These are phyloP conservation scores for Rhinoraja longicauda DNA, from an alignment of 2,797 vertebrate species.

Conservation along the genomic window DNA sequence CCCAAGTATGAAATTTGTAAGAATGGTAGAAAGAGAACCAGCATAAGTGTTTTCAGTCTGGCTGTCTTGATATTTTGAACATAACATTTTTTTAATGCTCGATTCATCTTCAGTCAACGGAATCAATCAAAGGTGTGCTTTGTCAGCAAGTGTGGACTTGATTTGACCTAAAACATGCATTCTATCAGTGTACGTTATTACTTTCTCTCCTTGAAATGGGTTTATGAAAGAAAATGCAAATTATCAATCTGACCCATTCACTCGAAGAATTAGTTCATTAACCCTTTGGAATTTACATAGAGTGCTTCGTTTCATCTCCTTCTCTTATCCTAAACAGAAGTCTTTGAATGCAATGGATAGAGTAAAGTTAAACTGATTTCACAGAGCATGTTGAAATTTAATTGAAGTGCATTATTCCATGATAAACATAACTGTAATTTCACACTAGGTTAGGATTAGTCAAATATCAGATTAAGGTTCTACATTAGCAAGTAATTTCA, in stretches of 20 bases:
- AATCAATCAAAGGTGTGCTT: not conserved
- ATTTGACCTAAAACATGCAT: not conserved
- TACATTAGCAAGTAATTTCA: slow-evolving; percentile 68
- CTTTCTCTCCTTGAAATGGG: not conserved
- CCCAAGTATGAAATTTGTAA: not conserved
- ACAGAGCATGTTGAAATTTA: slow-evolving; percentile 67
- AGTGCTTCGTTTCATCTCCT: not conserved
- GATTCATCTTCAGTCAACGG: not conserved
- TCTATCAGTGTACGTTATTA: not conserved
- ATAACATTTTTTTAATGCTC: not conserved
- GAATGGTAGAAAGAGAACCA: not conserved
- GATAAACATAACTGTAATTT: slow-evolving; percentile 71
- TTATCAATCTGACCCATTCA: not conserved
- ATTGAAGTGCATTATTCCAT: slow-evolving; percentile 67
- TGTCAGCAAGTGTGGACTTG: not conserved
- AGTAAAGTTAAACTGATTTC: slow-evolving; percentile 66
- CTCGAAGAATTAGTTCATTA: not conserved
- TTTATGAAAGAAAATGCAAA: not conserved
- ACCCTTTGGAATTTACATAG: not conserved
- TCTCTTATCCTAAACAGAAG: slow-evolving; percentile 60
- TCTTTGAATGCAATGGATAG: slow-evolving; percentile 58
- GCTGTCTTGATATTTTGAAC: not conserved
- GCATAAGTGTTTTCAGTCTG: not conserved
- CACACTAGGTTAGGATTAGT: slow-evolving; percentile 67
- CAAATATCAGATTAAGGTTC: slow-evolving; percentile 62